Conservation (phyloP, 1,140 invertebrate genomes). For the Phenacoccus solenopsis region DNA sequence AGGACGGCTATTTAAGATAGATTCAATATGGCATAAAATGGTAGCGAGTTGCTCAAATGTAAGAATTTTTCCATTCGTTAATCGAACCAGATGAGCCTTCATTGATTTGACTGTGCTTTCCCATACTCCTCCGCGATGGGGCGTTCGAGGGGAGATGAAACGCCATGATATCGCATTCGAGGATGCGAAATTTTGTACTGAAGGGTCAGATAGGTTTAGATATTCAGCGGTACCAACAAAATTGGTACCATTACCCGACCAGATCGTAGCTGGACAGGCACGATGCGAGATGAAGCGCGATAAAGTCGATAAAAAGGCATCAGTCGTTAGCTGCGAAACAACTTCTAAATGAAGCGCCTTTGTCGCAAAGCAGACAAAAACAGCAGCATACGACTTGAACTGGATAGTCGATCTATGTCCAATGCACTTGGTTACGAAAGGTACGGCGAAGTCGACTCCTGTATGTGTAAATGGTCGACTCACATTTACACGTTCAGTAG, state of each 20-base stretch:
- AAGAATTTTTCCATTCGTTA: conserved; percentile 25
- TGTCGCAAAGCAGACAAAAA: too few species aligned
- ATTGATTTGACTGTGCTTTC: conserved; percentile 31
- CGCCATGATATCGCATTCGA: conserved; percentile 5
- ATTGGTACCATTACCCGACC: conserved; percentile 33
- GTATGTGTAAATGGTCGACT: too few species aligned
- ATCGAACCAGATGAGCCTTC: conserved; percentile 30
- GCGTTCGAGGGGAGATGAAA: conserved; percentile 28
- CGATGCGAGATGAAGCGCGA: too few species aligned
- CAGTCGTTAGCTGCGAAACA: too few species aligned
- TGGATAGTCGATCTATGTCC: too few species aligned
- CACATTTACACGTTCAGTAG: too few species aligned
- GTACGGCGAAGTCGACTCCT: too few species aligned
- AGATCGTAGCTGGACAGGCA: conserved; percentile 27
- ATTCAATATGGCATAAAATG: conserved; percentile 27
- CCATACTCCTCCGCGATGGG: conserved; percentile 33
- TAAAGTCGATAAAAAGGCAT: too few species aligned
- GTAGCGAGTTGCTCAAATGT: conserved; percentile 30
- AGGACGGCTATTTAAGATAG: conserved; percentile 28
- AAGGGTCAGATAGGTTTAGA: conserved; percentile 12
- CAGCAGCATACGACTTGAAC: too few species aligned
- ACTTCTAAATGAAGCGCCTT: too few species aligned
- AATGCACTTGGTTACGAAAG: too few species aligned
- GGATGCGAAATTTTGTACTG: not conserved
- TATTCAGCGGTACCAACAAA: conserved; percentile 31